Percentiles rank a stretch among this genome's conserved stretches.
These are phyloP conservation scores for Podilymbus podiceps DNA, from an alignment of 2,113 vertebrate species.

Conservation along the genomic window DNA sequence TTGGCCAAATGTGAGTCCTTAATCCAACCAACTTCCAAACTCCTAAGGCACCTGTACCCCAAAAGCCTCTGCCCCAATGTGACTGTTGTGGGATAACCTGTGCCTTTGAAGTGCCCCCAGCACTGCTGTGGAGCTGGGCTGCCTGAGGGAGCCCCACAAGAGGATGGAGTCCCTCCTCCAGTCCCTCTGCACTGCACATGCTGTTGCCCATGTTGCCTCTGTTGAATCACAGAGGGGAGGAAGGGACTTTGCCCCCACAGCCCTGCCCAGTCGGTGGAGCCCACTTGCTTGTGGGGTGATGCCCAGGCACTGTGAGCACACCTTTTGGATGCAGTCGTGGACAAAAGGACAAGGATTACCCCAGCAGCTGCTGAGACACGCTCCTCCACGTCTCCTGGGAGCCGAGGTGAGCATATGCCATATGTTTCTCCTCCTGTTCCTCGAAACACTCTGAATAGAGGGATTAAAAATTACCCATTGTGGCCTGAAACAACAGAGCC, in stretches of 20 bases:
- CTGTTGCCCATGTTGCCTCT: not conserved
- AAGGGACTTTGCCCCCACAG: not conserved
- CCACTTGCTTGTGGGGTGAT: not conserved
- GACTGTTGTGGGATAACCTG: not conserved
- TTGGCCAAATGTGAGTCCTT: not conserved
- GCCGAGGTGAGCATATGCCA: not conserved
- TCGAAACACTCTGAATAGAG: not conserved
- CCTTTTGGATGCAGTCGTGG: fast-evolving
- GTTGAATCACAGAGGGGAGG: not conserved
- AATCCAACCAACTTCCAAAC: not conserved
- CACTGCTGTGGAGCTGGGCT: not conserved
- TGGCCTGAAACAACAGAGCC: not conserved
- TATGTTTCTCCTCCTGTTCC: constrained; percentile 28
- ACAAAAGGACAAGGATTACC: not conserved
- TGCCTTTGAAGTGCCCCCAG: not conserved
- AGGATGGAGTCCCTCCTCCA: not conserved
- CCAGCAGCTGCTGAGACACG: not conserved
- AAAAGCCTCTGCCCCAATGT: fast-evolving
- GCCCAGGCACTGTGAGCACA: not conserved
- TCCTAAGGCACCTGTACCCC: fast-evolving
- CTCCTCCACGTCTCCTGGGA: not conserved
- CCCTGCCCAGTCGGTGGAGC: not conserved
- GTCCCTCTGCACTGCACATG: not conserved
- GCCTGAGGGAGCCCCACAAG: not conserved
- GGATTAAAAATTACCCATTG: constrained; percentile 35